Conservation (phyloP, 2,797 vertebrate species). For the Danio jaintianensis region DNA sequence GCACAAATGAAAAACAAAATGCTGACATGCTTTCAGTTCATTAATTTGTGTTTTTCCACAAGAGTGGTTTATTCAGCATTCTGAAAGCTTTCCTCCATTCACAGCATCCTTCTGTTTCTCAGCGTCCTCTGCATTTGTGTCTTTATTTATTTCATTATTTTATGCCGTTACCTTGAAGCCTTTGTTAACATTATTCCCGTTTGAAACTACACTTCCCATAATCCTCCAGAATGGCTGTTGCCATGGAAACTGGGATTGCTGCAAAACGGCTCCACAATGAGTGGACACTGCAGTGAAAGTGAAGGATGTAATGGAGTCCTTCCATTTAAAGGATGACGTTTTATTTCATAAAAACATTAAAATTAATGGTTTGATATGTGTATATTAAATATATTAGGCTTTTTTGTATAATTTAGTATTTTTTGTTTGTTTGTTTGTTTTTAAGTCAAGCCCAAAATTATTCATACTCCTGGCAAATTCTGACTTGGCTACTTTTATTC, state of each 20-base stretch:
- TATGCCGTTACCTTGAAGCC: not conserved
- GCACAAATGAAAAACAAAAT: no score
- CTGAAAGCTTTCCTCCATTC: not conserved
- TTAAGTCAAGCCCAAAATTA: no score
- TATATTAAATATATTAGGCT: no score
- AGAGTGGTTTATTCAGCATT: not conserved
- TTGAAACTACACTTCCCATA: slow-evolving; percentile 21
- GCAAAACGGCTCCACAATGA: not conserved
- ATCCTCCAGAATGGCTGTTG: slow-evolving; percentile 16
- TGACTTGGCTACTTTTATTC: no score
- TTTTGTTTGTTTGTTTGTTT: no score
- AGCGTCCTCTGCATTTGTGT: no score
- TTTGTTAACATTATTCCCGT: not conserved
- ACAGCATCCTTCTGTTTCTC: not conserved
- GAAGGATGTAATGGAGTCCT: not conserved
- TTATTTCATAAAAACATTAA: no score
- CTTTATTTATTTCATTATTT: not conserved
- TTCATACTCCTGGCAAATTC: no score
- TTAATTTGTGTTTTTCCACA: not conserved
- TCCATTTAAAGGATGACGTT: no score
- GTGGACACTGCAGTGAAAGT: not conserved
- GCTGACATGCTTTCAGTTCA: not conserved
- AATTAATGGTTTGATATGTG: no score
- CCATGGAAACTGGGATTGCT: slow-evolving; percentile 10
- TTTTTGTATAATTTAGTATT: no score